Percentiles rank a stretch among this genome's conserved stretches.
phyloP scores from a whole-genome alignment of 2,888 invertebrate species.

The Eristalis arbustorum region DNA sequence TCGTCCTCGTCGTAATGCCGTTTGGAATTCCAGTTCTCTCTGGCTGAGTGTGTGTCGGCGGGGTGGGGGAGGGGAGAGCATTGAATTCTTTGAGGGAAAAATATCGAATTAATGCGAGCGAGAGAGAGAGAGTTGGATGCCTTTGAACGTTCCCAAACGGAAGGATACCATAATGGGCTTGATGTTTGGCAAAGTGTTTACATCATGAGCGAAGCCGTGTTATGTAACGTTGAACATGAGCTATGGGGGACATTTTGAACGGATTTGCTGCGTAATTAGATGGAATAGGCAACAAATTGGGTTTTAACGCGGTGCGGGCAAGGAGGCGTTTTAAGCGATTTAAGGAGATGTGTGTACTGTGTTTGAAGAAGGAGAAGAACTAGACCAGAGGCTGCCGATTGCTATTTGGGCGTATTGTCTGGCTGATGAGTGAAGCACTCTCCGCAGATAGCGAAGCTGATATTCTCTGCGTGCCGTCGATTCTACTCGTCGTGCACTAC shows the following conservation, averaged over 20 bases:
- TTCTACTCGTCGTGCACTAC: neutral
- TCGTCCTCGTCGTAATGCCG: neutral
- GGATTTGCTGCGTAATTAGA: neutral
- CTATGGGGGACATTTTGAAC: neutral
- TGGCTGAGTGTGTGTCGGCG: neutral
- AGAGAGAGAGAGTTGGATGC: neutral
- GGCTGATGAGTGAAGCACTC: too few relatives aligned
- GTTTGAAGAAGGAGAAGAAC: too few relatives aligned
- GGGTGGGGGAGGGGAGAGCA: neutral
- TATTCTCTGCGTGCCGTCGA: too few relatives aligned
- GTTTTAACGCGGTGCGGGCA: neutral
- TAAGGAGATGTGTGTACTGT: too few relatives aligned
- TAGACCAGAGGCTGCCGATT: too few relatives aligned
- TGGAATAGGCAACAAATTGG: neutral
- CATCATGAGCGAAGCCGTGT: neutral
- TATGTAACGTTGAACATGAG: neutral
- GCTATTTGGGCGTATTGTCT: too few relatives aligned
- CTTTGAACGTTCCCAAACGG: neutral
- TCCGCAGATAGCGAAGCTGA: neutral
- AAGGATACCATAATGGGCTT: neutral
- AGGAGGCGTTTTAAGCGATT: neutral
- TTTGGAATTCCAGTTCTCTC: slow-evolving; percentile 1
- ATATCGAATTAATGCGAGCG: neutral
- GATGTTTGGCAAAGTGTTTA: neutral
- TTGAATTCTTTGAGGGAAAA: neutral